These are phyloP conservation scores for Eulemur rufifrons DNA, from an alignment of 2,113 vertebrate genomes.

Conservation along the genomic window DNA sequence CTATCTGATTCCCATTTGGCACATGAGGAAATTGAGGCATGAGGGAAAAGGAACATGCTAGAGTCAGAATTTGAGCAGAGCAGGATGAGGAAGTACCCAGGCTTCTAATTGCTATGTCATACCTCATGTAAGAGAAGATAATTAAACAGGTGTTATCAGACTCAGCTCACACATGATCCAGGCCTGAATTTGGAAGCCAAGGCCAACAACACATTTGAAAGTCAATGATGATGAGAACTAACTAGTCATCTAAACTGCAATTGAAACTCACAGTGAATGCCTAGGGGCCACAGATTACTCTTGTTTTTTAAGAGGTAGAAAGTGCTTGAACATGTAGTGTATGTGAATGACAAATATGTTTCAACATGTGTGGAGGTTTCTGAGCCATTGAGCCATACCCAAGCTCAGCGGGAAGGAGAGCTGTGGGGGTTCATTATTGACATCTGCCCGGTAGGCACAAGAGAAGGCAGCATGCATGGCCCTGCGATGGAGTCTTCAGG, in stretches of 20 bases:
- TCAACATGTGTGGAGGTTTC: background rate
- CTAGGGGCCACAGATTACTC: background rate
- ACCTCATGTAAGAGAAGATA: background rate
- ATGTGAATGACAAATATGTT: background rate
- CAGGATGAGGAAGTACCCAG: background rate
- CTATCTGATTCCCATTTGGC: background rate
- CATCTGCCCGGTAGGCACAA: background rate
- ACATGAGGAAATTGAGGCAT: background rate
- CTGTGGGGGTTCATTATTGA: background rate
- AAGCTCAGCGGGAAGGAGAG: background rate
- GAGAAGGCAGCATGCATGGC: background rate
- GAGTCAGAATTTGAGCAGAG: background rate
- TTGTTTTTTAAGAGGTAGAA: constrained; percentile 25
- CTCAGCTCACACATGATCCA: background rate
- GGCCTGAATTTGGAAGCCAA: background rate
- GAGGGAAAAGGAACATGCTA: background rate
- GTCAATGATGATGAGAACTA: background rate
- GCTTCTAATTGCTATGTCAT: background rate
- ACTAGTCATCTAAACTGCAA: background rate
- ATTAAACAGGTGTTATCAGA: background rate
- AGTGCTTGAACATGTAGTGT: background rate
- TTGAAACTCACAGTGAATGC: background rate
- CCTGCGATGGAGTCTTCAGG: background rate
- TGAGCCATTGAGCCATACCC: background rate
- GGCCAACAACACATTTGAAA: background rate